Evolutionary conservation across 2,113 vertebrate species (phyloP).

Genomic region (Cyphomyrus discorhynchus): DNA sequence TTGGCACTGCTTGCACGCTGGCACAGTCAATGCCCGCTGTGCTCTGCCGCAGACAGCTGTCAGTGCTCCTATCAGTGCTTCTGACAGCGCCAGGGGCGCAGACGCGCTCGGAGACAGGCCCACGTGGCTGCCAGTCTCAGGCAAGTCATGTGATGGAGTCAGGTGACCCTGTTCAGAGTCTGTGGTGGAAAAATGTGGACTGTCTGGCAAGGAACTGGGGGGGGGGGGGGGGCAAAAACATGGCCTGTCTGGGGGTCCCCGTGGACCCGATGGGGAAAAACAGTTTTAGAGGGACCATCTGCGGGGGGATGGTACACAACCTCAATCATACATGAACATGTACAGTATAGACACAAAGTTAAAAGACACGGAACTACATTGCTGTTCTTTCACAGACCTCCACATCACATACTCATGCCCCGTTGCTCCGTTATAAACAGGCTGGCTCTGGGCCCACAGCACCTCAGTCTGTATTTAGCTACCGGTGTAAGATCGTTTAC

Average conservation of each 20-base stretch:
- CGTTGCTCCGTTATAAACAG: neutral
- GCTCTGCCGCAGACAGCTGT: constrained; percentile 6
- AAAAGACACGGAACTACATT: neutral
- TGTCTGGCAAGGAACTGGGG: neutral
- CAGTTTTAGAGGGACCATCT: neutral
- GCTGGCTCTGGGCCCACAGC: neutral
- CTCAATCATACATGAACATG: neutral
- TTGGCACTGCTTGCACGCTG: neutral
- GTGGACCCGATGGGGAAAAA: neutral
- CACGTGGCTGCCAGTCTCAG: neutral
- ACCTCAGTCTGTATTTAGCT: neutral
- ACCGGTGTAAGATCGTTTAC: neutral
- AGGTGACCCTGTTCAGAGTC: neutral
- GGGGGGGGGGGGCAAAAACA: neutral
- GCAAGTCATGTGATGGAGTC: neutral
- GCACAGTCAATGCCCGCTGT: constrained; percentile 16
- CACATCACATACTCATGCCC: neutral
- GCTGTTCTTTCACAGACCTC: neutral
- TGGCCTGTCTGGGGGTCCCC: neutral
- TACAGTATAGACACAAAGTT: neutral
- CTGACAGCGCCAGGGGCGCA: neutral
- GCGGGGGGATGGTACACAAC: neutral
- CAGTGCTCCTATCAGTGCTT: neutral
- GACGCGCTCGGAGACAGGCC: neutral
- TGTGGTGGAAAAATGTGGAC: neutral